A percentile compares a stretch with the other conserved stretches of the same genome.
phyloP scores from a whole-genome alignment of 2,888 invertebrate species.

The Meteorus colon region DNA sequence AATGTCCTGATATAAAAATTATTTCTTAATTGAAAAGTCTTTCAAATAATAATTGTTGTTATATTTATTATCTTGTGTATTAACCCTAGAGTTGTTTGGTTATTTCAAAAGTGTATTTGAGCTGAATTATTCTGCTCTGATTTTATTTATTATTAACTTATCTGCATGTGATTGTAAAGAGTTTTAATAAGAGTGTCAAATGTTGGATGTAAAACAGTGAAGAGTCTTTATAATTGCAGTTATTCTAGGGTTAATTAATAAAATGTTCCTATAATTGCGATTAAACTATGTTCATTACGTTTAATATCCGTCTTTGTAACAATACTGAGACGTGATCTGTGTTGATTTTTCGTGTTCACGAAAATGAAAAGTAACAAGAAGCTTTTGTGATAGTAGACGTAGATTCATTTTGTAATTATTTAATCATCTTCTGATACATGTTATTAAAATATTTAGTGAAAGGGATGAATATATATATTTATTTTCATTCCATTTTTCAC shows the following conservation, averaged over 20 bases:
- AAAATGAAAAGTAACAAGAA: constrained; percentile 19
- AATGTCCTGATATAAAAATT: constrained; percentile 31
- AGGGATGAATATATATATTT: background rate
- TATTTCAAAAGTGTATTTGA: no score
- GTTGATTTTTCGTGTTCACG: background rate
- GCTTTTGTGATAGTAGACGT: constrained; percentile 41
- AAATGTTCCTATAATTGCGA: no score
- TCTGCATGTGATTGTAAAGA: no score
- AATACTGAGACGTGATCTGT: background rate
- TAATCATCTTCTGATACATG: constrained; percentile 19
- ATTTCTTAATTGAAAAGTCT: constrained; percentile 11
- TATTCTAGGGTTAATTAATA: no score
- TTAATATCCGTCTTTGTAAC: constrained; percentile 1
- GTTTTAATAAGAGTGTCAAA: no score
- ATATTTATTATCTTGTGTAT: background rate
- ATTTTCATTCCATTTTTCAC: constrained; percentile 11
- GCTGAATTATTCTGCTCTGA: no score
- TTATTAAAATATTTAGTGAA: constrained; percentile 8
- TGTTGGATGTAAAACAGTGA: no score
- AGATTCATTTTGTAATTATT: constrained; percentile 19
- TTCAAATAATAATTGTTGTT: background rate
- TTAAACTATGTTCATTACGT: background rate
- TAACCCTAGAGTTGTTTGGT: no score
- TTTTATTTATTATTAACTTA: no score
- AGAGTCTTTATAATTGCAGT: no score